Evolutionary conservation across 2,888 invertebrate genomes (phyloP), one percentile per base, ranked within the genome.

Genomic region (Microdon myrmicae): DNA sequence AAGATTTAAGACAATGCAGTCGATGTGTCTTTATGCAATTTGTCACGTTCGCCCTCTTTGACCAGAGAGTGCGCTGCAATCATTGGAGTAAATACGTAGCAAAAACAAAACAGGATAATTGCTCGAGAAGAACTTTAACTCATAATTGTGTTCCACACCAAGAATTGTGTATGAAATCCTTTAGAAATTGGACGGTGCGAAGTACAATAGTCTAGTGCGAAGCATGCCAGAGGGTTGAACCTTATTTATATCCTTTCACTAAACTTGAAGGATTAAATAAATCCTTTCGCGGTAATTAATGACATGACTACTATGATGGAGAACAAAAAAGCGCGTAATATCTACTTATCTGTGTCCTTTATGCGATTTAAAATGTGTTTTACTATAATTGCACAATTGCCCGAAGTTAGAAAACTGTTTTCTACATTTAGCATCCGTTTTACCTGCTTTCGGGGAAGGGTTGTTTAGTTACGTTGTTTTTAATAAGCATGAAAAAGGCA

Each of bases 1-100:
- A 17, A 31, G 6, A n/a, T n/a, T n/a, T 29, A 47, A 47, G 41
- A 60, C 59, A 64, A 51, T 45, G 49, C 56, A 56, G 71, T 70
- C 76, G 76, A 78, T 75, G 71, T 73, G 74, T 70, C 74, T 71
- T 72, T 71, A 67, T 75, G 72, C 79, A 79, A 79, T 79, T 79
- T 78, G 78, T 79, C 79, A 79, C 79, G 79, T 78, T 75, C 76
- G 71, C 72, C 69, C 72, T 74, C 70, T 73, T 73, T 71, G 67
- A 68, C 34, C 23, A 14, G 26, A 38, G 20, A 14, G 39, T 19
- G 29, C 47, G n/a, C 35, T 47, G 20, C 28, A 54, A 41, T n/a
- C n/a, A n/a, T n/a, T n/a, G n/a, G n/a, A n/a, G n/a, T n/a, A n/a
- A n/a, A n/a, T n/a, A n/a, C n/a, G n/a, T n/a, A n/a, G n/a, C 19